Base-by-base conservation (phyloP, 2,797 vertebrate species). In the Erpetoichthys calabaricus region DNA sequence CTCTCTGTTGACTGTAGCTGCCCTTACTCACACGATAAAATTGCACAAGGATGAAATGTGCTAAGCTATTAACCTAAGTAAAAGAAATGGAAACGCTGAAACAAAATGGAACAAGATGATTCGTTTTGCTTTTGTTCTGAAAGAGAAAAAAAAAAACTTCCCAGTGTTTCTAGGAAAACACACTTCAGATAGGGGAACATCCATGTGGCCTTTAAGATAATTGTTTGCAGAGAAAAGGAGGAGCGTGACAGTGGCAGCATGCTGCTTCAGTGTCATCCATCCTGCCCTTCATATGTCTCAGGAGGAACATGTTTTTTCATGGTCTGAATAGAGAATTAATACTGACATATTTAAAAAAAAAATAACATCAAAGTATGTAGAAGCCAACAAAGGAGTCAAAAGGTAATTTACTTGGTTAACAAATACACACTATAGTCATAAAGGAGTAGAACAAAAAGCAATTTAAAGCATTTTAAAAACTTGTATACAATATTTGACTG, bases 241-340 rank as follows among this genome's bases (percentile, higher is more conserved):
- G 53, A 43, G 53, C 53, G 8, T 54, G 41, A 54, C 42, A 54
- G 3, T 41, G 53, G 44, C 41, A 41, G 41, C 53, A 54, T 7
- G 44, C 6, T n/a, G 53, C 4, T 54, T 54, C 53, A 54, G 42
- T 54, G 41, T 54, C 53, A 54, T 43, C 4, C 53, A 25, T 8
- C 53, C 53, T 54, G 53, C 53, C 53, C 10, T 54, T 54, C 53
- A 42, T 7, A 54, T 7, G 53, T 54, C 53, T 54, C 53, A 3
- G 7, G 41, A 54, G 53, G 53, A 5, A 41, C 53, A 42, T 7
- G 8, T 7, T 42, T 54, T 43, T 7, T 5, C 53, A 41, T 54
- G 53, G 3, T 7, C 53, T 54, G 53, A n/a, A 54, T 44, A 6
- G 8, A 41, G 44, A 54, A 54, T 54, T 7, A 44, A 42, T 43